Evolutionary conservation across 2,797 vertebrate species (phyloP), one percentile per base, ranked within the genome.

Genomic region (Sebastes minor): DNA sequence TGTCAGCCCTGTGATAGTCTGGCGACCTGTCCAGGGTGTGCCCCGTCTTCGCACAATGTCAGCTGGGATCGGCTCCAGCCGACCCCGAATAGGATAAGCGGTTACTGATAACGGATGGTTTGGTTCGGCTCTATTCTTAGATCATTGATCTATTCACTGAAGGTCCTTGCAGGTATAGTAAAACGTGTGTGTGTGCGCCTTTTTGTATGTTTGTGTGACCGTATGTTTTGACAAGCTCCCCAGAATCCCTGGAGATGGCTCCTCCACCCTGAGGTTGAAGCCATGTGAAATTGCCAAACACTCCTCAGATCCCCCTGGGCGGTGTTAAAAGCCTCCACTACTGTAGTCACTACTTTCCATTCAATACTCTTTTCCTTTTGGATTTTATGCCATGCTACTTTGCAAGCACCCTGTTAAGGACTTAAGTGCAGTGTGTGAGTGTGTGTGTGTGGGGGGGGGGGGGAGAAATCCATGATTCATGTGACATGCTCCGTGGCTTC

Each of bases 401-500:
- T 83, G 69, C 84, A 60, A 70, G 68, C 80, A 38, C 66, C 59
- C 64, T 22, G 82, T 80, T 84, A 79, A 83, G 74, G 74, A 76
- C 70, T 80, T 67, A 52, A 22, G 65, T 69, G 85, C 49, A 27
- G 62, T 42, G 61, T 12, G 4, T 72, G 71, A 62, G 62, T 35
- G 23, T 22, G 23, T 2, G 20, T n/a, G n/a, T n/a, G n/a, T n/a
- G n/a, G n/a, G n/a, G 13, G 5, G 5, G 20, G 13, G 3, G 3
- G 0, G 14, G 46, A 78, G 73, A 74, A 78, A 90, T 92, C 82
- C 86, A 83, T 90, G 90, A 92, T 88, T 90, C 83, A 89, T 93
- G 81, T 69, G 80, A 62, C 63, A 82, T 69, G 84, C 84, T 84
- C 82, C 30, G 16, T 82, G 86, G 74, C 87, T 87, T 82, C 85